These are phyloP conservation scores for Alexandromys fortis DNA, from an alignment of 2,113 vertebrate genomes.

Conservation along the genomic window DNA sequence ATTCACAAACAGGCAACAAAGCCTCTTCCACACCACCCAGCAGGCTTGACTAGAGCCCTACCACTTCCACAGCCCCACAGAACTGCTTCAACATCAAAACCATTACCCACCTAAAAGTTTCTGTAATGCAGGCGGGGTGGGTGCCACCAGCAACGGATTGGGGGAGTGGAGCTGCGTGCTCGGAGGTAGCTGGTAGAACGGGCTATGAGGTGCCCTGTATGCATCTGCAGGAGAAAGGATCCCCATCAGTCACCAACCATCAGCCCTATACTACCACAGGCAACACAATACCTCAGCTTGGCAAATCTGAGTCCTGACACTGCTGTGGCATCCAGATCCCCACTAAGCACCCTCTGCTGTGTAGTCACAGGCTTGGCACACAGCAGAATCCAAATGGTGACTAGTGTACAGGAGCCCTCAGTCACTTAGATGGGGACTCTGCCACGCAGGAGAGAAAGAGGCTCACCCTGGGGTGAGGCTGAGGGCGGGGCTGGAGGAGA, in stretches of 20 bases:
- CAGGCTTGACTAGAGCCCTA: neutral
- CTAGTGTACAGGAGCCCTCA: neutral
- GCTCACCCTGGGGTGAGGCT: slow-evolving; percentile 94
- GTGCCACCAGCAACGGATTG: slow-evolving; percentile 93
- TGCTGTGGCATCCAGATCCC: neutral
- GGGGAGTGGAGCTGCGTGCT: slow-evolving; percentile 95
- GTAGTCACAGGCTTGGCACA: neutral
- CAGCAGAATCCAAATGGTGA: neutral
- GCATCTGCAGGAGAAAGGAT: slow-evolving; percentile 86
- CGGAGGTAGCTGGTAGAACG: slow-evolving; percentile 99
- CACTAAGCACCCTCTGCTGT: too few species aligned
- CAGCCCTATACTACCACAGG: neutral
- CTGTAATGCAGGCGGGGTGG: slow-evolving; percentile 95
- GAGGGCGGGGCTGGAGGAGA: slow-evolving; percentile 91
- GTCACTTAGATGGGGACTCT: neutral
- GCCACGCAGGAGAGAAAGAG: neutral
- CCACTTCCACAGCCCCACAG: neutral
- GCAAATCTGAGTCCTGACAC: too few species aligned
- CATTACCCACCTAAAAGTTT: slow-evolving; percentile 92
- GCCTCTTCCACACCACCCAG: too few species aligned
- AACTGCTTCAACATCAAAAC: rapidly evolving
- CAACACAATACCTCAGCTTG: neutral
- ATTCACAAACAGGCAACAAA: rapidly evolving
- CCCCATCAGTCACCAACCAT: neutral
- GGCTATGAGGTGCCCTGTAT: slow-evolving; percentile 96